These are phyloP conservation scores for Bombus ignitus DNA, from an alignment of 1,140 invertebrate species.

Conservation along the genomic window DNA sequence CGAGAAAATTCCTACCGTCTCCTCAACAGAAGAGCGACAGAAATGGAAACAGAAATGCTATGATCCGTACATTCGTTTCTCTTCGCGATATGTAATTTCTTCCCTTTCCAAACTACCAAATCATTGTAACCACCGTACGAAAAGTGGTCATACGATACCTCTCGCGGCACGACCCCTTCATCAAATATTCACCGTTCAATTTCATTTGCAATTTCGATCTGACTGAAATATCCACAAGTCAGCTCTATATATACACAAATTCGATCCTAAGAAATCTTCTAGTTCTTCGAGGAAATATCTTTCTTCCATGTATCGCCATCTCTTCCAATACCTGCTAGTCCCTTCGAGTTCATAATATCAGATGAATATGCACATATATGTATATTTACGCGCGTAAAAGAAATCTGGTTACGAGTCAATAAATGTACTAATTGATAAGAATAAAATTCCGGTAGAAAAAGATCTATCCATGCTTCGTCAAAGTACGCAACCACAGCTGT, in stretches of 20 bases:
- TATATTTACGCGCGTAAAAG: not conserved
- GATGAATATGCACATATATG: not conserved
- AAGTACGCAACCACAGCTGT: too few relatives aligned
- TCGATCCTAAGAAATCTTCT: not conserved
- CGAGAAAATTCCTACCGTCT: constrained; percentile 7
- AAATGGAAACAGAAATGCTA: not conserved
- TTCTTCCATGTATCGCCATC: not conserved
- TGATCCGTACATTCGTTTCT: not conserved
- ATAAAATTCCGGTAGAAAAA: not conserved
- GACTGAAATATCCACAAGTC: not conserved
- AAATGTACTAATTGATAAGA: not conserved
- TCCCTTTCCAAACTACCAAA: not conserved
- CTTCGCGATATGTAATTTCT: constrained; percentile 4
- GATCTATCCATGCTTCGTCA: not conserved
- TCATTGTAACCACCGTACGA: not conserved
- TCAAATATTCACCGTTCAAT: constrained; percentile 35
- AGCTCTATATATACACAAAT: not conserved
- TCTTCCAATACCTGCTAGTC: not conserved
- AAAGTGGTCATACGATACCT: not conserved
- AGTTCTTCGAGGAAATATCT: not conserved
- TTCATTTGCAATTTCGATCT: constrained; percentile 33
- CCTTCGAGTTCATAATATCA: not conserved
- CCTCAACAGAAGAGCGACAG: not conserved
- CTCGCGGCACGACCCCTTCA: not conserved
- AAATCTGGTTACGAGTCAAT: not conserved